Percentiles rank a stretch among this genome's conserved stretches.
These are phyloP conservation scores for Zosterops borbonicus DNA, from an alignment of 2,113 vertebrate genomes.

Conservation along the genomic window DNA sequence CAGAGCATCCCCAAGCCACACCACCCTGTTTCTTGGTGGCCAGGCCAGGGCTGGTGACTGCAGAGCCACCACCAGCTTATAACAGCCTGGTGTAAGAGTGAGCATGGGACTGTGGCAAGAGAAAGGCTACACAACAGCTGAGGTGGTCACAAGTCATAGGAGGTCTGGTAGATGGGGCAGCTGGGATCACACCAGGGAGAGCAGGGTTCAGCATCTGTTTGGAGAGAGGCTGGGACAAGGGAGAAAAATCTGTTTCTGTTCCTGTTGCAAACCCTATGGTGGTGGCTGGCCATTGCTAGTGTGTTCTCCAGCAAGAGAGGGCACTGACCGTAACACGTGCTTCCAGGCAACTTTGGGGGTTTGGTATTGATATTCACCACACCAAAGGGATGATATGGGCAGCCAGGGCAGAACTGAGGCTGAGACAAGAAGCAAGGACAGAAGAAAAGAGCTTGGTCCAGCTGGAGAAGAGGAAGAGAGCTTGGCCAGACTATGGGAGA, in stretches of 20 bases:
- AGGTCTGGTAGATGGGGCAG: background rate
- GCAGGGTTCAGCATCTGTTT: background rate
- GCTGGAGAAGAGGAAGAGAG: background rate
- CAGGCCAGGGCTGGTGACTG: background rate
- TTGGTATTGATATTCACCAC: rapidly evolving
- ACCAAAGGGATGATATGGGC: background rate
- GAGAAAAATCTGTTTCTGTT: background rate
- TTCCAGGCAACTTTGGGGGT: background rate
- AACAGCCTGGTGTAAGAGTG: background rate
- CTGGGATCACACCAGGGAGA: background rate
- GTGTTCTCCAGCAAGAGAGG: background rate
- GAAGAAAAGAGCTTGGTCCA: background rate
- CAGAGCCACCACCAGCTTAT: background rate
- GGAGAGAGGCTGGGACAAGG: background rate
- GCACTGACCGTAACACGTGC: background rate
- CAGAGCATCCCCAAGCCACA: background rate
- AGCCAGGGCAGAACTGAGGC: background rate
- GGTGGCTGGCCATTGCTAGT: rapidly evolving
- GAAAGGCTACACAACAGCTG: background rate
- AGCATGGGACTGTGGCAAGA: background rate
- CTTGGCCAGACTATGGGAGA: rapidly evolving
- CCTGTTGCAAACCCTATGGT: rapidly evolving
- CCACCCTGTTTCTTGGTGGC: background rate
- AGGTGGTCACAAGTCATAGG: background rate
- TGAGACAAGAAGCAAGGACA: background rate